Conservation (phyloP, 2,797 vertebrate species). For the Pelochelys cantorii region DNA sequence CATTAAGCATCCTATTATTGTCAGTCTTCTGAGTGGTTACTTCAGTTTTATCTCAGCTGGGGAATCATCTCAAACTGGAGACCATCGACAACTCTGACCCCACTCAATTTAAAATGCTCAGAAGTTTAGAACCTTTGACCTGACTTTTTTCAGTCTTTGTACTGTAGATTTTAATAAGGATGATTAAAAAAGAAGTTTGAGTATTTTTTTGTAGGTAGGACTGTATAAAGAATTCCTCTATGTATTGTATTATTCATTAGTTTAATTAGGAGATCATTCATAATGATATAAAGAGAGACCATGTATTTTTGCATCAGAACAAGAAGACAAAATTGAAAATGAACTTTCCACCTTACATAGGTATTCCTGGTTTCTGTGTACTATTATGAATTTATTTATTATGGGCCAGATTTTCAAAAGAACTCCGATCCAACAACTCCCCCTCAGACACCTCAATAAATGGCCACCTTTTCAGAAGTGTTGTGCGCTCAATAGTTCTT, state of each 20-base stretch:
- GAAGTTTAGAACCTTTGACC: not conserved
- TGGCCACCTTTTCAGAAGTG: not conserved
- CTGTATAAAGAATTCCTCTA: not conserved
- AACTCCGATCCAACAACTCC: not conserved
- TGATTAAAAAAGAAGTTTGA: not conserved
- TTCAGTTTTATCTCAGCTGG: not conserved
- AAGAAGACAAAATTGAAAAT: not conserved
- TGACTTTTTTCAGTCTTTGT: not conserved
- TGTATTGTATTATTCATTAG: not conserved
- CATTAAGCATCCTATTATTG: not conserved
- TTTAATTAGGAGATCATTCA: not conserved
- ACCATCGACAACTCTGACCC: not conserved
- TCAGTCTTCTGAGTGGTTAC: not conserved
- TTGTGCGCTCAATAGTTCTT: not conserved
- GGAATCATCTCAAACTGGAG: not conserved
- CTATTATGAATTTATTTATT: not conserved
- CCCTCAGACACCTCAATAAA: not conserved
- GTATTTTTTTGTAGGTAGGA: not conserved
- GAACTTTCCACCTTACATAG: not conserved
- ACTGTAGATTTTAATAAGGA: not conserved
- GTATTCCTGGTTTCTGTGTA: not conserved
- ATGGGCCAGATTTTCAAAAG: not conserved
- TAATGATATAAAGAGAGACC: not conserved
- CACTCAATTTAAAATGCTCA: not conserved
- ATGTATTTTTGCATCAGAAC: rapidly evolving